phyloP scores from a whole-genome alignment of 2,888 invertebrate species.

The Cepaea hortensis region DNA sequence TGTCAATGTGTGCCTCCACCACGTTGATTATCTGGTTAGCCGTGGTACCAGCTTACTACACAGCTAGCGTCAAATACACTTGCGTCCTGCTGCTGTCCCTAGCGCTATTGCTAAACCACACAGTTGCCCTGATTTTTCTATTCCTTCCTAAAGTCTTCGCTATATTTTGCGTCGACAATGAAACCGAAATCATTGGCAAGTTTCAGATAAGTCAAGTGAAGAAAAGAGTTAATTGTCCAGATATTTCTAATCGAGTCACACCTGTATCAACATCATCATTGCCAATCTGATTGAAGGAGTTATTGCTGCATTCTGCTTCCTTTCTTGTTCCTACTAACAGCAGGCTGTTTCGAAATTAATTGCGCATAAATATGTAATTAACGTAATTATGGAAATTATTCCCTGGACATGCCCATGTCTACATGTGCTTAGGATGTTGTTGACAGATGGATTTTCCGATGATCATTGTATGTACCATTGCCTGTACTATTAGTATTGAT shows the following conservation, averaged over 20 bases:
- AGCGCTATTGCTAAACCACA: constrained; percentile 56
- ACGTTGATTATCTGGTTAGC: constrained; percentile 65
- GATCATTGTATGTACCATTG: too few relatives aligned
- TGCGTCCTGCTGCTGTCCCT: constrained; percentile 51
- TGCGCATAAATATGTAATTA: too few relatives aligned
- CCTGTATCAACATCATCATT: too few relatives aligned
- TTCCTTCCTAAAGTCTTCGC: constrained; percentile 59
- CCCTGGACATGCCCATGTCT: too few relatives aligned
- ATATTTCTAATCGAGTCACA: too few relatives aligned
- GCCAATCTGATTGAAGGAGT: too few relatives aligned
- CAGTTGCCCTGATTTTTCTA: constrained; percentile 56
- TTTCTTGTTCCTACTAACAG: neutral
- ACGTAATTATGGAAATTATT: too few relatives aligned
- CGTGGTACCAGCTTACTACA: constrained; percentile 65
- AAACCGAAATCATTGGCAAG: neutral
- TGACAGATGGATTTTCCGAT: too few relatives aligned
- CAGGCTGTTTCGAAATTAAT: neutral
- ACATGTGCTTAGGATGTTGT: too few relatives aligned
- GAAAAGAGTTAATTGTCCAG: too few relatives aligned
- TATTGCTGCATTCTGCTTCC: too few relatives aligned
- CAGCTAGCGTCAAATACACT: constrained; percentile 53
- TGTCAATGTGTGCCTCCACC: constrained; percentile 66
- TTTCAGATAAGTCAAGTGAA: neutral
- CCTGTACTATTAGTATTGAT: too few relatives aligned
- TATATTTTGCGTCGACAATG: constrained; percentile 23